phyloP scores from a whole-genome alignment of 2,797 vertebrate genomes.

The Gymnopithys bicolor region DNA sequence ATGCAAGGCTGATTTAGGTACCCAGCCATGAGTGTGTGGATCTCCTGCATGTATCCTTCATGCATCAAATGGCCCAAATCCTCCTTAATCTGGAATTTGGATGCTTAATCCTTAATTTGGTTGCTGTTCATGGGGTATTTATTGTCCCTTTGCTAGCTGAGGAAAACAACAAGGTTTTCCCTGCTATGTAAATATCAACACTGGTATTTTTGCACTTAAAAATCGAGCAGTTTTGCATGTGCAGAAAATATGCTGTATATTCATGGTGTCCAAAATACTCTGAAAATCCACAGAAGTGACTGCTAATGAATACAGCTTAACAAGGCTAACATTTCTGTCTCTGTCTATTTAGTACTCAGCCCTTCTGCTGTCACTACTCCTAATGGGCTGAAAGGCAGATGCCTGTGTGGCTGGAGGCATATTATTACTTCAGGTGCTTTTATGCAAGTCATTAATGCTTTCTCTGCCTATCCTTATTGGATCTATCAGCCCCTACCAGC shows the following conservation, averaged over 20 bases:
- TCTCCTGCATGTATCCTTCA: background rate
- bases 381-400: background rate
- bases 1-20: background rate
- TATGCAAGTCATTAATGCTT: background rate
- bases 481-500: background rate
- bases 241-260: background rate
- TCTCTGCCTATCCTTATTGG: background rate
- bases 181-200: background rate
- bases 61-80: background rate
- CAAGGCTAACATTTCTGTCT: background rate
- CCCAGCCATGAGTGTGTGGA: background rate
- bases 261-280: background rate
- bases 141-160: background rate
- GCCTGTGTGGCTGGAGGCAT: background rate
- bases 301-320: background rate
- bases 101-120: background rate
- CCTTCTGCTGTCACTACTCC: background rate
- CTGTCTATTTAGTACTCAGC: background rate
- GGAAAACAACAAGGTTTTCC: background rate
- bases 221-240: background rate
- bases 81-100: background rate
- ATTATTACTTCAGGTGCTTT: background rate
- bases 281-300: background rate
- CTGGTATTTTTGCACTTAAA: background rate
- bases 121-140: background rate